Conservation (phyloP, 2,113 vertebrate genomes). For the Eulemur rufifrons region DNA sequence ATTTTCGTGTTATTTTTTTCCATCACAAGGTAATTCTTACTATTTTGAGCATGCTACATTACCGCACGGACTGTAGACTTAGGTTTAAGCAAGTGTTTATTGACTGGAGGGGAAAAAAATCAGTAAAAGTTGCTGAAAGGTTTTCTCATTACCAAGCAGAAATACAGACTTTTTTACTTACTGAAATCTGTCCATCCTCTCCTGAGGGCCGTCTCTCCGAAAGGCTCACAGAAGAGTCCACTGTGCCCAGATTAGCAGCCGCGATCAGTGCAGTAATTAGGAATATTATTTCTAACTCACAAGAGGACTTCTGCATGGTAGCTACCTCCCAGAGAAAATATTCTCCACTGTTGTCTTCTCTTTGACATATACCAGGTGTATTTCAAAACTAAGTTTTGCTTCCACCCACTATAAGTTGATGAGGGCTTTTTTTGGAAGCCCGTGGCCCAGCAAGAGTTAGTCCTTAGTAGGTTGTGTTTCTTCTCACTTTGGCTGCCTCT, state of each 20-base stretch:
- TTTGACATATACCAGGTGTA: accelerated
- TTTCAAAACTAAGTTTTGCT: background rate
- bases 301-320: background rate
- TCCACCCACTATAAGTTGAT: accelerated
- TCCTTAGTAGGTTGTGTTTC: background rate
- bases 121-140: background rate
- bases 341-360: background rate
- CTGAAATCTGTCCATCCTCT: background rate
- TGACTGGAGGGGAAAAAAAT: background rate
- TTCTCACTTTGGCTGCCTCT: background rate
- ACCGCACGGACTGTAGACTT: accelerated
- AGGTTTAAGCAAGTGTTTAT: background rate
- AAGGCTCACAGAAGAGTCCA: background rate
- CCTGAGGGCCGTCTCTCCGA: background rate
- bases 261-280: accelerated
- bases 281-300: background rate
- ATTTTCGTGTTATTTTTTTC: accelerated
- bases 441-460: accelerated
- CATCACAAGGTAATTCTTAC: background rate
- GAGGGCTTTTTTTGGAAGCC: background rate
- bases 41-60: accelerated
- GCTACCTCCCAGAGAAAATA: no score
- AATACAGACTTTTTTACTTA: background rate
- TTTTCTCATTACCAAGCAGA: background rate
- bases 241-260: background rate